Evolutionary conservation across 2,113 vertebrate genomes (phyloP).

Genomic region (Cheilinus undulatus): DNA sequence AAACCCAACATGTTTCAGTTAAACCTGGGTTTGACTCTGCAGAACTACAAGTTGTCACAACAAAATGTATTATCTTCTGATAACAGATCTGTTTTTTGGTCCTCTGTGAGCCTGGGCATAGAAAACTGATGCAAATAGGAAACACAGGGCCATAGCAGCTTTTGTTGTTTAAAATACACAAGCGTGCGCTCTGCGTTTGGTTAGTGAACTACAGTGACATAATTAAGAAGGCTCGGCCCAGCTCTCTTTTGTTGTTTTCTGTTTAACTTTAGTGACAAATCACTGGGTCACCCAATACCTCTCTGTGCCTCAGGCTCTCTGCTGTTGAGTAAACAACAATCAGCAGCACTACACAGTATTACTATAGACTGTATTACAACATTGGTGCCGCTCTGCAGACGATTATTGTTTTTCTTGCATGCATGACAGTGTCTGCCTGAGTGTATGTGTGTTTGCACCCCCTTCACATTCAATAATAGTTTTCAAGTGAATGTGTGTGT

Average conservation of each 20-base stretch:
- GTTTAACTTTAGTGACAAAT: constrained; percentile 84
- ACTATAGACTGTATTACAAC: constrained; percentile 65
- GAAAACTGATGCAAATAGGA: constrained; percentile 46
- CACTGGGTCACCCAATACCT: constrained; percentile 80
- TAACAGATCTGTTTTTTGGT: neutral
- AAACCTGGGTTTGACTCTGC: neutral
- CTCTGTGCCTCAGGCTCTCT: constrained; percentile 46
- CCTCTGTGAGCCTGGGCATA: neutral
- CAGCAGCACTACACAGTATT: constrained; percentile 69
- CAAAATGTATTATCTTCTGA: neutral
- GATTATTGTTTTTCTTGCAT: constrained; percentile 68
- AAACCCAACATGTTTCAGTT: neutral
- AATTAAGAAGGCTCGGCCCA: constrained; percentile 70
- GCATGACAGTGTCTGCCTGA: constrained; percentile 64
- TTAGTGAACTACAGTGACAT: constrained; percentile 68
- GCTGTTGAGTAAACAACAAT: constrained; percentile 82
- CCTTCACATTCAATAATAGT: constrained; percentile 73
- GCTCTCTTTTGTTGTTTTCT: constrained; percentile 74
- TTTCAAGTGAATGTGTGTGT: constrained; percentile 72
- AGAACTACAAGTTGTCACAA: neutral
- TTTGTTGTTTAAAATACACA: constrained; percentile 49
- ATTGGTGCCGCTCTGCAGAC: constrained; percentile 55
- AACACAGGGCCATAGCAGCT: constrained; percentile 8
- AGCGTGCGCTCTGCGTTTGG: constrained; percentile 37
- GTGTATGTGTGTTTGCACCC: constrained; percentile 41